A percentile compares a stretch with the other conserved stretches of the same genome.
These are phyloP conservation scores for Rhopalosiphum nymphaeae DNA, from an alignment of 2,888 invertebrate species.

Conservation along the genomic window DNA sequence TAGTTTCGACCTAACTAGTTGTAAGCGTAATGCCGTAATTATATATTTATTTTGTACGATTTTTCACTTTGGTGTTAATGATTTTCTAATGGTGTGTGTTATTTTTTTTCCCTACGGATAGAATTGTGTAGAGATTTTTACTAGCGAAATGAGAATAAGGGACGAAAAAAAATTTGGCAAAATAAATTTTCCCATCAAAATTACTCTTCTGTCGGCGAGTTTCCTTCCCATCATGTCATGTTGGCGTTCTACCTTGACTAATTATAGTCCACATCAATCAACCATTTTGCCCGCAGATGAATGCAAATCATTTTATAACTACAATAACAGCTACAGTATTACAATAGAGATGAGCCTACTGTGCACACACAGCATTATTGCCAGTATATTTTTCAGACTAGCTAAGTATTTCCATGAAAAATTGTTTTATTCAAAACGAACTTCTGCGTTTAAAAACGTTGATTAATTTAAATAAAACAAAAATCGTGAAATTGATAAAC, in stretches of 20 bases:
- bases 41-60: slow-evolving; percentile 31
- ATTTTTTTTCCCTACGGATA: neutral
- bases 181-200: slow-evolving; percentile 46
- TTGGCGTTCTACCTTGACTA: slow-evolving; percentile 44
- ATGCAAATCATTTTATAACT: slow-evolving; percentile 55
- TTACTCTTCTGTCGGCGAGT: slow-evolving; percentile 13
- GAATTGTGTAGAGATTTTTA: neutral
- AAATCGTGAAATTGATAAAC: neutral
- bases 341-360: neutral
- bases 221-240: slow-evolving; percentile 49
- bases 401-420: neutral
- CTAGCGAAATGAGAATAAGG: neutral
- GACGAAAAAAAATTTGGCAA: slow-evolving; percentile 9
- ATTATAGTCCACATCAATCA: slow-evolving; percentile 61
- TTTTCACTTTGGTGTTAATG: slow-evolving; percentile 31
- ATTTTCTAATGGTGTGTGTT: slow-evolving; percentile 31
- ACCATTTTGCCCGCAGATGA: slow-evolving; percentile 41
- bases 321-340: slow-evolving; percentile 26
- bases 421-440: neutral
- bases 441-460: neutral
- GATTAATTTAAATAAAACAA: neutral
- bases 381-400: slow-evolving; percentile 17
- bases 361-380: neutral
- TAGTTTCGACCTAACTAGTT: neutral
- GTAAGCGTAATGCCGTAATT: neutral